Base-by-base conservation (phyloP, 2,888 invertebrate genomes). In the Emmelina monodactyla region DNA sequence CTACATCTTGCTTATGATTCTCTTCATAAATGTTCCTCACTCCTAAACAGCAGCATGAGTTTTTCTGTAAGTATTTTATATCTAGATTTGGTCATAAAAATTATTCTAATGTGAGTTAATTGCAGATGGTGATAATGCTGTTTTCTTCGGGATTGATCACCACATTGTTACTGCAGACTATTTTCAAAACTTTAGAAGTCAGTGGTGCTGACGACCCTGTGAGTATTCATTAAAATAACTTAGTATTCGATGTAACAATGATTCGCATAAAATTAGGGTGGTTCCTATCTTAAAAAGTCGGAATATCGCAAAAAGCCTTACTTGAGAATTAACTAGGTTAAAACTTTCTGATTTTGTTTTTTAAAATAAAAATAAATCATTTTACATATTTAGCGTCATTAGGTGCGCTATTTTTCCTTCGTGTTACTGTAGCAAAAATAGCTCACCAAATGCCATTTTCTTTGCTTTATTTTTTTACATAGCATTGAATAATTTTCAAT, bases 41-140 rank as follows among this genome's bases (percentile, higher is more conserved):
- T 63, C 46, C 54, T 73, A 1, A 71, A 67, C 43, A 51, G 51
- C 10, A 44, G 63, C n/a, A 67, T 73, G 60, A 59, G 55, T 49
- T 48, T 70, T 16, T 60, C 67, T 51, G 72, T 75, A 56, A 49
- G 53, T 35, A 32, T 31, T 34, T 16, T 13, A 16, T 15, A 29
- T 22, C 16, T 12, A 7, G n/a, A 34, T 10, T 29, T 47, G 43
- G 38, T 38, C 33, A 36, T n/a, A n/a, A n/a, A n/a, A n/a, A 30
- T 36, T 35, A 32, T 31, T 38, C 38, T 31, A 38, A 31, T 39
- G 36, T 35, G 14, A n/a, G 39, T 30, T 35, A 37, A 35, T 59
- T 60, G 2, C 53, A 75, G 75, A 55, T 73, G 49, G 43, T 64
- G 22, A 22, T 62, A 7, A 58, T 68, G 42, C 34, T 72, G 19